Evolutionary conservation across 2,888 invertebrate genomes (phyloP), one percentile per base, ranked within the genome.

Genomic region (Barypeithes pellucidus): DNA sequence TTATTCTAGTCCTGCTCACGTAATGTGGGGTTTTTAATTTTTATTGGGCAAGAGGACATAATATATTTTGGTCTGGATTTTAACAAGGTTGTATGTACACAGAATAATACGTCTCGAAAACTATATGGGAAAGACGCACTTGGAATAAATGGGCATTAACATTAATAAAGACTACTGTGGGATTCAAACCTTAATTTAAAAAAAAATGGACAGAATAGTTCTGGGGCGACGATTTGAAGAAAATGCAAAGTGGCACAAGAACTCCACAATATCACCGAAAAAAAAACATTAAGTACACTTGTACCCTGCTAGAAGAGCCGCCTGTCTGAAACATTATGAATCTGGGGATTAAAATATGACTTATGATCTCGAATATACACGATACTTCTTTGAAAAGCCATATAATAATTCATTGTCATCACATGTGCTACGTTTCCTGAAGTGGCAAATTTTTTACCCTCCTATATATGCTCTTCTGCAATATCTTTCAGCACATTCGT

Each of bases 351-450:
- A 52, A 69, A 54, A 50, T 62, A 69, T 69, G 68, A 69, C 47
- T 69, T 69, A 69, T 50, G 45, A 52, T 52, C 60, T 9, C n/a
- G 18, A 63, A 71, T 66, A 67, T 67, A 74, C 74, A 74, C 67
- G 74, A 67, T 71, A 74, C 66, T 68, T 75, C 75, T 79, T 78
- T 79, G 76, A 77, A 78, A 80, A 81, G 80, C 77, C 75, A 78
- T 78, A 78, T 79, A 79, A 81, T 81, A 81, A 80, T 79, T 77
- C 75, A 76, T 73, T 74, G 76, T 79, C 76, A 76, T 67, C 73
- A 73, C 78, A 79, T 80, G 78, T 78, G 80, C 80, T 77, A 80
- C 81, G 79, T 77, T 77, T 72, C 77, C 79, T 76, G 77, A 76
- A 79, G 78, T 76, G 77, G 77, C 76, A 67, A 77, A 77, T 77